Evolutionary conservation across 2,797 vertebrate species (phyloP), one percentile per base, ranked within the genome.

Genomic region (Apogon hyalosoma): DNA sequence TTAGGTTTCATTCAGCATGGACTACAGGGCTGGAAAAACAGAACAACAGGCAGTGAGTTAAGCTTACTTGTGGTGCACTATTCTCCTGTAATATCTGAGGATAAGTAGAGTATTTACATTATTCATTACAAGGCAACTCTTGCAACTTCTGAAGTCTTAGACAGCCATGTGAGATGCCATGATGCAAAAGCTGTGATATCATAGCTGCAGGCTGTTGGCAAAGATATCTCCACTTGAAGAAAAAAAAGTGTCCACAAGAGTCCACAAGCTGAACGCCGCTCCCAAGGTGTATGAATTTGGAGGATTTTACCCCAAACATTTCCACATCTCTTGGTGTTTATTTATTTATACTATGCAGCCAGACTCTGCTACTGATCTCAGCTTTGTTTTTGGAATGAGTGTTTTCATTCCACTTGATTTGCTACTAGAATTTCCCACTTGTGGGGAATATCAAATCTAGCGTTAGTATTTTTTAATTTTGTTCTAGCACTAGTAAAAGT

Each of bases 121-220:
- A 80, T 77, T 82, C 46, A 63, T 48, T 46, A 60, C 46, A 16
- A 62, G 67, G 54, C 65, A 43, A 50, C 47, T 77, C 50, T 36
- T 56, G 67, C 64, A 73, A 48, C 57, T 42, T 58, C 39, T 11
- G 45, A 59, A 63, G 56, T 45, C 12, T 31, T 6, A 53, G 66
- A 62, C 57, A 57, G 57, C 45, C 15, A 16, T 41, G 57, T 54
- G 70, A 49, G 50, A 47, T 49, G 66, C 40, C 68, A 63, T 57
- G 65, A 84, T 69, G 78, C 66, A 83, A 54, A 84, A 41, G 38
- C 69, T 71, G 69, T 51, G 63, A 86, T 81, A 63, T 58, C 63
- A 72, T 77, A 73, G 85, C 87, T 79, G 68, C 62, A 75, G 83
- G 88, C 73, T 69, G 69, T 59, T 85, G 69, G 71, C 66, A 73